Evolutionary conservation across 1,140 invertebrate genomes (phyloP), one percentile per base, ranked within the genome.

Genomic region (Euwallacea similis): DNA sequence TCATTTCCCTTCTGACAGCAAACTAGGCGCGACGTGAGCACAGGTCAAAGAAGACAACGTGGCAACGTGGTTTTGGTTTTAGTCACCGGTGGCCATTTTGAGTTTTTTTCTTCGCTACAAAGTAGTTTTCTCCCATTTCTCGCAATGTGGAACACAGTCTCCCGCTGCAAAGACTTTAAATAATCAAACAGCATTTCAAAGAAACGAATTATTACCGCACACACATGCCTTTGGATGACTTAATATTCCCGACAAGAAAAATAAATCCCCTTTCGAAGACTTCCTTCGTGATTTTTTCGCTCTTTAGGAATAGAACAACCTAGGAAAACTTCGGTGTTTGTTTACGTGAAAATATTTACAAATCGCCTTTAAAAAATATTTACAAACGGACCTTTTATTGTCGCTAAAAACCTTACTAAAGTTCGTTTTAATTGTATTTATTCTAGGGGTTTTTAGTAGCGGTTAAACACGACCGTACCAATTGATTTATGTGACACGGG

Each of bases 401-500:
- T 65, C 63, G 47, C 63, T 62, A 42, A 62, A 62, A 62, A 8
- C 6, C 42, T n/a, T 15, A n/a, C 7, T n/a, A 62, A 33, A 11
- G 11, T n/a, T n/a, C 50, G 21, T 65, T 16, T 54, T 47, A 54
- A 54, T 33, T 21, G 42, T 65, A 46, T 47, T 65, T 65, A 47
- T 65, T 66, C 64, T 15, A 15, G 64, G 8, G 16, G 44, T 50
- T 53, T 66, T 66, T 54, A 55, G 47, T 42, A 44, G 42, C 60
- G 60, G 60, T 62, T 62, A 44, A 44, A 62, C 44, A 13, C 60
- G 44, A 33, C 60, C 64, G 53, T 55, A 66, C 58, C 43, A 66
- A 66, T 66, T 66, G 64, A 66, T 66, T 66, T 66, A 66, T 66
- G 64, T 66, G 64, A 66, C 64, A 66, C 10, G 64, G 33, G n/a